phyloP scores from a whole-genome alignment of 2,888 invertebrate genomes.

The Magallana nippona region DNA sequence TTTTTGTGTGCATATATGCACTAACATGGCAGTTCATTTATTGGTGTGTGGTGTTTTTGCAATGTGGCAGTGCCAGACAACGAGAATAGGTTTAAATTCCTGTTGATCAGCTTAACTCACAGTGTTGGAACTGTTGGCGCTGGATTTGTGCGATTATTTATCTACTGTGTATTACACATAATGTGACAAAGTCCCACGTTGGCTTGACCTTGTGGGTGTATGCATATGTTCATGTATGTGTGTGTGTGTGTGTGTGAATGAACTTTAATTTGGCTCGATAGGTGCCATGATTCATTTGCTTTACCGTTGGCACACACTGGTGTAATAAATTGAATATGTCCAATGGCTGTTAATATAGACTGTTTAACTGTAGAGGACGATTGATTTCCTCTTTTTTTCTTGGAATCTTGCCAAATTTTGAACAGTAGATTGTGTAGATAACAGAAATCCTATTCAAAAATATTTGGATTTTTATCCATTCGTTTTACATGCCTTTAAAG shows the following conservation, averaged over 20 bases:
- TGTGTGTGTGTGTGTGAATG: too few species aligned
- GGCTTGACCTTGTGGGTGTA: background rate
- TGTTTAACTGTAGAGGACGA: background rate
- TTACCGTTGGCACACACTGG: background rate
- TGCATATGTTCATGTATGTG: too few species aligned
- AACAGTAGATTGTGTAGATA: background rate
- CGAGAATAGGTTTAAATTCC: background rate
- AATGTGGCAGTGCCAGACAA: background rate
- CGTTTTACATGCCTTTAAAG: background rate
- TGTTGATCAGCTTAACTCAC: background rate
- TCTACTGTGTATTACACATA: background rate
- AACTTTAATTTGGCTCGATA: background rate
- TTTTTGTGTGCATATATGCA: background rate
- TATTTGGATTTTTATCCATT: background rate
- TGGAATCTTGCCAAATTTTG: conserved; percentile 1
- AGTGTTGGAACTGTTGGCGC: background rate
- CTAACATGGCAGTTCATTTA: background rate
- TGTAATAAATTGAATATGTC: conserved; percentile 11
- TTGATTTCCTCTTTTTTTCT: background rate
- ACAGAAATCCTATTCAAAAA: background rate
- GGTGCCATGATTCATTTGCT: conserved; percentile 11
- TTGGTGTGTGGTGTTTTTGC: background rate
- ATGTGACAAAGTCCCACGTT: background rate
- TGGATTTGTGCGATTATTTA: conserved; percentile 7
- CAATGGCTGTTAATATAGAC: background rate